phyloP scores from a whole-genome alignment of 2,113 vertebrate genomes.

The Tetrao urogallus region DNA sequence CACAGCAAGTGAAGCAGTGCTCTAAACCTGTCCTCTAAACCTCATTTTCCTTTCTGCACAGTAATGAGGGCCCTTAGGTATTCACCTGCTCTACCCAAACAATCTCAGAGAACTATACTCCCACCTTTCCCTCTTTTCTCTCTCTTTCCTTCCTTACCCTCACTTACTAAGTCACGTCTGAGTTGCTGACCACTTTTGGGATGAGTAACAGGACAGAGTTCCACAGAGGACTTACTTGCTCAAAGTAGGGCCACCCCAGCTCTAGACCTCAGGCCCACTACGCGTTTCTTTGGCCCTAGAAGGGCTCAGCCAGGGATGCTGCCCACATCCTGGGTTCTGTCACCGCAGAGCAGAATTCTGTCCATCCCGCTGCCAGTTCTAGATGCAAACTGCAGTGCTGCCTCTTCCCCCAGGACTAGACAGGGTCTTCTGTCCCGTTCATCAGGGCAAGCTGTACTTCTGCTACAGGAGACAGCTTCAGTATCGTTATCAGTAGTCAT shows the following conservation, averaged over 20 bases:
- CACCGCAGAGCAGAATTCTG: neutral
- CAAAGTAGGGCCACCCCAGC: neutral
- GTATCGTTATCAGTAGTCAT: neutral
- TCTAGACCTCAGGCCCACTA: neutral
- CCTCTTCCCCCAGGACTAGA: neutral
- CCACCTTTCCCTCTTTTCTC: neutral
- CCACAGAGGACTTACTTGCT: neutral
- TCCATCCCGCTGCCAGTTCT: neutral
- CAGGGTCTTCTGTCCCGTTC: neutral
- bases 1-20: neutral
- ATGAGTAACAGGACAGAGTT: neutral
- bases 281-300: neutral
- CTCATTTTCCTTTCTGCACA: neutral
- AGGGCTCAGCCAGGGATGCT: fast-evolving
- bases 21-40: neutral
- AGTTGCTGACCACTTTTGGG: neutral
- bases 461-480: neutral
- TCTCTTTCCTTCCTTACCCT: neutral
- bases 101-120: neutral
- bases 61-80: neutral
- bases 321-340: neutral
- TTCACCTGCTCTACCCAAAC: neutral
- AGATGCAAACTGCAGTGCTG: neutral
- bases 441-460: neutral
- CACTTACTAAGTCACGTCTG: neutral